Conservation (phyloP, 1,140 invertebrate species). For the Tetramorium alpestre region DNA sequence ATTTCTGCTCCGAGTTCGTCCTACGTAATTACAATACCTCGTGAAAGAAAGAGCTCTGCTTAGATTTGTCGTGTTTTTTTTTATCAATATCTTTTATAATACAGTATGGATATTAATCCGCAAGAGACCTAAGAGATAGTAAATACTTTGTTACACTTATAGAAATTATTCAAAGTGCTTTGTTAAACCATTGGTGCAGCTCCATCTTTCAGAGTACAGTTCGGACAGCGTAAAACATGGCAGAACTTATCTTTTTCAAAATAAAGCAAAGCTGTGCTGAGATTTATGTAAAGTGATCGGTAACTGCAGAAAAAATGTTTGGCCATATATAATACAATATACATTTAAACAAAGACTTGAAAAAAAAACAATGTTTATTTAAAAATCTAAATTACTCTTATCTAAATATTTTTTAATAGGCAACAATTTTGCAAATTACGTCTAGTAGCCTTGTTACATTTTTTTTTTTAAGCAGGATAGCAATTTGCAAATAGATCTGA, state of each 20-base stretch:
- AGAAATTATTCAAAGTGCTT: constrained; percentile 26
- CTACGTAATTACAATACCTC: constrained; percentile 35
- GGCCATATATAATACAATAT: constrained; percentile 47
- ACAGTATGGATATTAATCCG: neutral
- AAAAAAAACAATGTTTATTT: constrained; percentile 50
- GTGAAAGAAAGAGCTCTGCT: constrained; percentile 48
- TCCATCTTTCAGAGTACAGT: constrained; percentile 41
- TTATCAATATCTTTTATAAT: constrained; percentile 43
- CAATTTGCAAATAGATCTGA: constrained; percentile 1
- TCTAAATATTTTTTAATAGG: constrained; percentile 34
- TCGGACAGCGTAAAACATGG: constrained; percentile 30
- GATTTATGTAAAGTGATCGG: constrained; percentile 55
- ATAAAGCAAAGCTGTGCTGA: constrained; percentile 55
- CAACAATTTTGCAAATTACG: constrained; percentile 21
- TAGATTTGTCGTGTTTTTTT: constrained; percentile 30
- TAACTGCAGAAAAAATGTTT: constrained; percentile 56
- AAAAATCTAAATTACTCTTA: constrained; percentile 57
- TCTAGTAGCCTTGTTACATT: neutral
- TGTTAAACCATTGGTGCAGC: neutral
- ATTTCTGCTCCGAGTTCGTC: constrained; percentile 45
- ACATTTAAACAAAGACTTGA: constrained; percentile 42
- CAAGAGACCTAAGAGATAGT: constrained; percentile 8
- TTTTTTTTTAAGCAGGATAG: constrained; percentile 10
- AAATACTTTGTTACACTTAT: neutral
- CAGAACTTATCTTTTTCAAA: constrained; percentile 40